Conservation (phyloP, 2,113 vertebrate genomes). For the Callorhinus ursinus region DNA sequence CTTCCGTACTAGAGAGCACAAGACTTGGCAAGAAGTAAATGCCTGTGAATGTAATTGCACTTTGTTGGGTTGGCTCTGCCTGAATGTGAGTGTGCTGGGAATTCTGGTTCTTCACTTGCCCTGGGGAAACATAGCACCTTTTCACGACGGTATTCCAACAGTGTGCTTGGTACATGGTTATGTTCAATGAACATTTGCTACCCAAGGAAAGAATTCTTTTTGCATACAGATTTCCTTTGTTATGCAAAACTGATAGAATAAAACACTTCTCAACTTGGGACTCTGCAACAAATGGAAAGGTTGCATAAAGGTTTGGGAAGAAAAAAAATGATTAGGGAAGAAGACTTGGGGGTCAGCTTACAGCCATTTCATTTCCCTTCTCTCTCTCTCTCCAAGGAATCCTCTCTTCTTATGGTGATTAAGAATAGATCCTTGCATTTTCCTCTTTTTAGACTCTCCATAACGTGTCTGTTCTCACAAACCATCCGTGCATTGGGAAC, state of each 20-base stretch:
- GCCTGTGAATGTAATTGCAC: slow-evolving; percentile 49
- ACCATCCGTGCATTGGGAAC: background rate
- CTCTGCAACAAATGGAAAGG: background rate
- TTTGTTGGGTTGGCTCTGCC: background rate
- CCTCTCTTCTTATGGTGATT: background rate
- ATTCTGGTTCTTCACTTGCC: background rate
- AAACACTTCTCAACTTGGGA: background rate
- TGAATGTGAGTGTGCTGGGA: background rate
- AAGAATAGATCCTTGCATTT: background rate
- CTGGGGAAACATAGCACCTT: background rate
- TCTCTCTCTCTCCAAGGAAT: background rate
- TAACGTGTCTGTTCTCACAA: background rate
- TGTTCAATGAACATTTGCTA: background rate
- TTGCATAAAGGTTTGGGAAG: background rate
- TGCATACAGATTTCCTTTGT: background rate
- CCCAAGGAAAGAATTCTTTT: background rate
- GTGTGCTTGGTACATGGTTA: background rate
- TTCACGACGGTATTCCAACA: background rate
- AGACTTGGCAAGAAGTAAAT: background rate
- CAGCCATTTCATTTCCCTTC: background rate
- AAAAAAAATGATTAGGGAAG: background rate
- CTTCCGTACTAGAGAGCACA: background rate
- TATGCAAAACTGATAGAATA: background rate
- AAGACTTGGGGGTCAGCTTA: background rate
- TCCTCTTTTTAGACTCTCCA: background rate